These are phyloP conservation scores for Ochotona curzoniae DNA, from an alignment of 2,113 vertebrate genomes.

Conservation along the genomic window DNA sequence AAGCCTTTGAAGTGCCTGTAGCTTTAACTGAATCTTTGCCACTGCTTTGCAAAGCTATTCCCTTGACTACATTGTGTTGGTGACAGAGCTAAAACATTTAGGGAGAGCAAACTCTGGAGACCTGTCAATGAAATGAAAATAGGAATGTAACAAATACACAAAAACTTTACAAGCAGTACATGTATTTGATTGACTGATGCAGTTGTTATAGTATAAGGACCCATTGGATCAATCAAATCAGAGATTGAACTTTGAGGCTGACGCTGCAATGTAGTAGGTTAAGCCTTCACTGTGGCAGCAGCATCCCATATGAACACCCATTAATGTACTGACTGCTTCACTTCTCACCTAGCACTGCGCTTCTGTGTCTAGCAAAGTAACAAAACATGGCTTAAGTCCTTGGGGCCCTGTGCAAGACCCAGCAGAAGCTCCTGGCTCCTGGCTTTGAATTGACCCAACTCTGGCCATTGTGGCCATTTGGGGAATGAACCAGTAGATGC, in stretches of 20 bases:
- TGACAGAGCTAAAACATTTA: not conserved
- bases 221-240: slow-evolving; percentile 24
- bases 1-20: slow-evolving; percentile 39
- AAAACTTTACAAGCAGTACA: not conserved
- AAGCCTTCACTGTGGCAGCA: no score
- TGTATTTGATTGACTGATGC: slow-evolving; percentile 12
- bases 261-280: no score
- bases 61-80: not conserved
- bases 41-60: slow-evolving; percentile 10
- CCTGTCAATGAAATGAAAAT: not conserved
- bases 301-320: no score
- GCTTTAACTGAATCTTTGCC: slow-evolving; percentile 51
- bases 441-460: no score
- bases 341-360: no score
- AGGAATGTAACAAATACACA: not conserved
- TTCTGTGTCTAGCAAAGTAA: no score
- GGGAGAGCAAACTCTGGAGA: not conserved
- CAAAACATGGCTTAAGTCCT: no score
- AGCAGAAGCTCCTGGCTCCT: no score
- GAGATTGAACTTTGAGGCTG: slow-evolving; percentile 51
- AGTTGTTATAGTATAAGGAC: not conserved
- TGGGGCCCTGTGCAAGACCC: no score
- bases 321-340: no score
- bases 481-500: no score
- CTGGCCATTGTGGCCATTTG: no score